Evolutionary conservation across 2,113 vertebrate species (phyloP), one percentile per base, ranked within the genome.

Genomic region (Crocuta crocuta): DNA sequence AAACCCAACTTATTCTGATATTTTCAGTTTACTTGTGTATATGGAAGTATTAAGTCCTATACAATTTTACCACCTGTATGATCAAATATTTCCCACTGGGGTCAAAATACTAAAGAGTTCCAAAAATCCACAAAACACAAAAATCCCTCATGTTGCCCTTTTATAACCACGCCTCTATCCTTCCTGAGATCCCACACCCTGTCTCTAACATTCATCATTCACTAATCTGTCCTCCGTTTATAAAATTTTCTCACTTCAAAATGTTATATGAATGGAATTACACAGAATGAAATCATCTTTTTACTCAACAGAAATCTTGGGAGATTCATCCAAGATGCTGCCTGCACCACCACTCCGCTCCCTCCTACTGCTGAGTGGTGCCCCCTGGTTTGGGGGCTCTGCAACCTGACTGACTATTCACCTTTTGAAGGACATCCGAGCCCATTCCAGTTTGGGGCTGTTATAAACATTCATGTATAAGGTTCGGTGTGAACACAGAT

Each of bases 241-340:
- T 53, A 55, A 93, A 97, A n/a, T 65, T 7, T 3, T 39, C 3
- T 76, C 93, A 66, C 43, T 78, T 92, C 21, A 94, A 93, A 95
- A 35, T 61, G 68, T 50, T 65, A 53, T 6, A 48, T 21, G 89
- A 65, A n/a, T 26, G 26, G 21, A 74, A 95, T 45, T 65, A 48
- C 0, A 39, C 2, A 68, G 61, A 28, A 39, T 26, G 9, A 16
- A 43, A 24, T 89, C 63, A 70, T 48, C 63, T 45, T 88, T 83
- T 66, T 43, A 63, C 28, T 35, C 21, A 23, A 10, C 23, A 43
- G n/a, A 61, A 82, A 79, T 91, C 39, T 43, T 17, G 91, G 63
- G 31, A 85, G 70, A 61, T 17, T 23, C 8, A 79, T 15, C 28
- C 10, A 66, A 81, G 74, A 53, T 19, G 10, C 1, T 17, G 3